Evolutionary conservation across 2,888 invertebrate genomes (phyloP), one percentile per base, ranked within the genome.

Genomic region (Cataglyphis cursor): DNA sequence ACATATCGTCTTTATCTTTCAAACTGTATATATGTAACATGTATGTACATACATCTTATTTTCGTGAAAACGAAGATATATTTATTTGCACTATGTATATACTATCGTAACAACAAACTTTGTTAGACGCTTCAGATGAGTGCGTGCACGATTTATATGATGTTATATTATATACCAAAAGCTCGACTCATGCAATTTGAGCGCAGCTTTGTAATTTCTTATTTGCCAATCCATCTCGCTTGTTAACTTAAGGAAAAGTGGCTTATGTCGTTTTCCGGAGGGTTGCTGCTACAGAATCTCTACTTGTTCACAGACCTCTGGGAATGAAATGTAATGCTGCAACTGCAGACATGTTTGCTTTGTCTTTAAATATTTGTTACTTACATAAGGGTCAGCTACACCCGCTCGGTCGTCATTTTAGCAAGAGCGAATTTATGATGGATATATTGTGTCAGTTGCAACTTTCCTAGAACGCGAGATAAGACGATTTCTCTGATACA

Each of bases 341-440:
- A 76, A 81, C 70, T 84, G 82, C 75, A 83, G 61, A 31, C 74
- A 24, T 85, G 72, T 85, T 85, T 85, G 31, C 65, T 65, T 72
- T 83, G 61, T 65, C 76, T 31, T 72, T 78, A 83, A 83, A 83
- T 85, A 85, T 85, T 83, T 84, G 83, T 82, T 66, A 57, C 57
- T 51, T 70, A 54, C 61, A 61, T 35, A 74, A 73, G 59, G 65
- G 66, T 54, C 41, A 54, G 44, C 38, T 59, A 21, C 54, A 38
- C n/a, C 18, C n/a, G 44, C 48, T 38, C 12, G 18, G 24, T 44
- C n/a, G 51, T 66, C 3, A 9, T 64, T 3, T 3, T 35, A 48
- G 24, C 61, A 28, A 66, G n/a, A 31, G 1, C 44, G 24, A 83
- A 62, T 81, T 62, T 48, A 61, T n/a, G 21, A 15, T 28, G 68